Evolutionary conservation across 2,888 invertebrate species (phyloP).

Genomic region (Chaitophorus viminalis): DNA sequence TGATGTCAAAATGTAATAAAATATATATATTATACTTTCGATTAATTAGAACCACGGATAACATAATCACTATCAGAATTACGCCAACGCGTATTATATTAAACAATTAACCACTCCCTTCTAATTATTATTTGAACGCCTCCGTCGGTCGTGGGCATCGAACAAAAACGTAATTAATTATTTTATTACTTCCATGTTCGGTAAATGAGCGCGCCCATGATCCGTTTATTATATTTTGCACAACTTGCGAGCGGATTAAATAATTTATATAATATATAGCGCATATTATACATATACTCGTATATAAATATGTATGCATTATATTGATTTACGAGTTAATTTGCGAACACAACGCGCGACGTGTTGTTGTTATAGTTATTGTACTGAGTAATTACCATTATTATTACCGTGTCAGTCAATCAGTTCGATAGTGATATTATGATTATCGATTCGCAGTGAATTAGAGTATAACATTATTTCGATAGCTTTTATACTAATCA

Average conservation of each 20-base stretch:
- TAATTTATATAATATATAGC: no score
- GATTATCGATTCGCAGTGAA: not conserved
- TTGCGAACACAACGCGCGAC: not conserved
- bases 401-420: not conserved
- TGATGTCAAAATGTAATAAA: no score
- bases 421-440: not conserved
- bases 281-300: no score
- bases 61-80: no score
- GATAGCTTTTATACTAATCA: no score
- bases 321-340: not conserved
- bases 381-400: not conserved
- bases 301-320: no score
- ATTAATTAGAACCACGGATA: no score
- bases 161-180: not conserved
- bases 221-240: not conserved
- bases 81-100: no score
- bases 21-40: no score
- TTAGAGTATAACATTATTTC: no score
- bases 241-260: not conserved
- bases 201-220: no score
- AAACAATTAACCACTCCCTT: no score
- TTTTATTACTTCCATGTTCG: not conserved
- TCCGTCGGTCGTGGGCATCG: not conserved
- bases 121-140: not conserved
- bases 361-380: not conserved